Conservation (phyloP, 2,113 vertebrate species). For the Cyanocitta stelleri region DNA sequence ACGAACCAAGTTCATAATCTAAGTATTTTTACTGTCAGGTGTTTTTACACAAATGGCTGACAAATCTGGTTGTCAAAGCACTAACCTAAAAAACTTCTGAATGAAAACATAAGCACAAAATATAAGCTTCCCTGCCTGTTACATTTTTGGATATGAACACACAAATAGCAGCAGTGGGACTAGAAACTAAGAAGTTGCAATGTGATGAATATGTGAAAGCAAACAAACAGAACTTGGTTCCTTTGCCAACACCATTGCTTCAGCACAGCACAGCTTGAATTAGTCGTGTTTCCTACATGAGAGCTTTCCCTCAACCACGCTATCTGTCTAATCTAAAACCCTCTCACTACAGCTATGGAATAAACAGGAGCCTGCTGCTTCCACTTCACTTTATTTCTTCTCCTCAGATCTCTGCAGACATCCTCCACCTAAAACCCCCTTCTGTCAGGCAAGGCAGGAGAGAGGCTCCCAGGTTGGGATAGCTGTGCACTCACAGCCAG, state of each 20-base stretch:
- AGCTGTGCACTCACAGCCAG: neutral
- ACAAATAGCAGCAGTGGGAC: neutral
- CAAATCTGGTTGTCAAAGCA: neutral
- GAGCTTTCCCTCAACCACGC: neutral
- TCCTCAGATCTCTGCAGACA: rapidly evolving
- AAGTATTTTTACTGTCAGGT: neutral
- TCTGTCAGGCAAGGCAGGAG: neutral
- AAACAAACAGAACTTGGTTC: neutral
- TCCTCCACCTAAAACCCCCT: neutral
- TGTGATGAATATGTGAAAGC: neutral
- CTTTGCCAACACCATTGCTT: neutral
- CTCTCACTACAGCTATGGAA: neutral
- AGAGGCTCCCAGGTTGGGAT: rapidly evolving
- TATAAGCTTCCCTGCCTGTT: neutral
- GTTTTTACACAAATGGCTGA: neutral
- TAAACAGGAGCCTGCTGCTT: neutral
- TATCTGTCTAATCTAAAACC: neutral
- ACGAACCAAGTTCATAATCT: neutral
- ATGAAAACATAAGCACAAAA: neutral
- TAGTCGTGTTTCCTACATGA: neutral
- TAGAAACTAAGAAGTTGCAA: neutral
- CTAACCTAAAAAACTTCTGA: neutral
- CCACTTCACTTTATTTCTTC: neutral
- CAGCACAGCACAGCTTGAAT: neutral
- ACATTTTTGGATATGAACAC: neutral